A percentile compares a stretch with the other conserved stretches of the same genome.
phyloP scores from a whole-genome alignment of 2,888 invertebrate species.

The Cataglyphis rosenhaueri region DNA sequence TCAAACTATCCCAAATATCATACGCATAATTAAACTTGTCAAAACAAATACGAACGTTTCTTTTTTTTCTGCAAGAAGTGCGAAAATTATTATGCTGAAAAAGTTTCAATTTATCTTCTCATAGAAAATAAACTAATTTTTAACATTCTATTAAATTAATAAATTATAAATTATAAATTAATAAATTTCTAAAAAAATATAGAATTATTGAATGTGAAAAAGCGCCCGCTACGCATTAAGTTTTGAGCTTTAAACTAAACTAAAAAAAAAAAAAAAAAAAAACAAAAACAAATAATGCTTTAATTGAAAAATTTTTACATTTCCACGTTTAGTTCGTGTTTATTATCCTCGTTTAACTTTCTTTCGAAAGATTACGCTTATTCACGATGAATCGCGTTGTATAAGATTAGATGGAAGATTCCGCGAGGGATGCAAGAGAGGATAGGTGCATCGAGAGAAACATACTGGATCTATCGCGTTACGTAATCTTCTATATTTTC shows the following conservation, averaged over 20 bases:
- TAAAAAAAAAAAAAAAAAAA: background rate
- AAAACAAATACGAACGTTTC: background rate
- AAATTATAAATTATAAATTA: too few species aligned
- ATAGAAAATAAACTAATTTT: background rate
- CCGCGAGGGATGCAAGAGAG: background rate
- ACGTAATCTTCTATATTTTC: background rate
- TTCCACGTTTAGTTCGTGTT: too few species aligned
- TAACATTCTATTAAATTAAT: too few species aligned
- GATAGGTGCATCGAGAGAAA: constrained; percentile 6
- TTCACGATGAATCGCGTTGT: background rate
- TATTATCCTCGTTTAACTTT: constrained; percentile 9
- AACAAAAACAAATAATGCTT: background rate
- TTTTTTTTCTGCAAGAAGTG: background rate
- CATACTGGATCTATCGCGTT: constrained; percentile 17
- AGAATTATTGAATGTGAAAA: background rate
- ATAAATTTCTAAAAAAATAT: background rate
- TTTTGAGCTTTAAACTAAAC: background rate
- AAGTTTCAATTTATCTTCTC: background rate
- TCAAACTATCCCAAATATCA: background rate
- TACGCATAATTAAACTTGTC: background rate
- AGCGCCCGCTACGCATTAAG: background rate
- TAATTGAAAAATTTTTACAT: background rate
- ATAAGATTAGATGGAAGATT: background rate
- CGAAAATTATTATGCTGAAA: background rate
- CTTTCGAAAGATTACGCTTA: background rate